Evolutionary conservation across 2,113 vertebrate species (phyloP), one percentile per base, ranked within the genome.

Genomic region (Chroicocephalus ridibundus): DNA sequence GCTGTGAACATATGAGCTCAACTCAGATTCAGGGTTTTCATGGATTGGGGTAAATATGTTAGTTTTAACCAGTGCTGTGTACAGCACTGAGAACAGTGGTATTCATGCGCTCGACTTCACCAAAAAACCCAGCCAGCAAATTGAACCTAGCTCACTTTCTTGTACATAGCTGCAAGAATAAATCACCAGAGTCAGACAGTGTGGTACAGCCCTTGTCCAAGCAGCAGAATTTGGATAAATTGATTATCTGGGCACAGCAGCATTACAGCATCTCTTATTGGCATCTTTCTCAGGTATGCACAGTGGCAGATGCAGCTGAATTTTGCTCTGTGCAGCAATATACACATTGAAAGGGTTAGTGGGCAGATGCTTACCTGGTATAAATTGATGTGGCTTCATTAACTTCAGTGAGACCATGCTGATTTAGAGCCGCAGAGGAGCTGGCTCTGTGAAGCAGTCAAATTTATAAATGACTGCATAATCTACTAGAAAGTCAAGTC

Each of bases 321-420:
- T 93, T 93, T 87, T 85, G 44, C 52, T 81, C 76, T 88, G 29
- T 68, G 82, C 60, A 78, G 88, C 44, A 84, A 57, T 77, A 78
- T 61, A 64, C 36, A n/a, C 18, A 5, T 61, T 70, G 54, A 61
- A 89, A 91, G 49, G 4, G 20, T 49, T 84, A 61, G 86, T 31
- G 75, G 66, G 66, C 84, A 95, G 92, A 77, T 82, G 94, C 93
- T 95, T 89, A 86, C 81, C 91, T 83, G 70, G 75, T 91, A 80
- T 82, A 96, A 96, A 95, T 93, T 88, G 58, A 94, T 96, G 74
- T 87, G 83, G 66, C 86, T 86, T 96, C 94, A 96, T 95, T 94
- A 97, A 90, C 84, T 91, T 97, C 58, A 80, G 58, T n/a, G 89
- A 85, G 70, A 87, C 74, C 82, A 82, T 90, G 95, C 95, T 94